Conservation (phyloP, 1,140 invertebrate genomes). For the Pseudobourletiella spinata region DNA sequence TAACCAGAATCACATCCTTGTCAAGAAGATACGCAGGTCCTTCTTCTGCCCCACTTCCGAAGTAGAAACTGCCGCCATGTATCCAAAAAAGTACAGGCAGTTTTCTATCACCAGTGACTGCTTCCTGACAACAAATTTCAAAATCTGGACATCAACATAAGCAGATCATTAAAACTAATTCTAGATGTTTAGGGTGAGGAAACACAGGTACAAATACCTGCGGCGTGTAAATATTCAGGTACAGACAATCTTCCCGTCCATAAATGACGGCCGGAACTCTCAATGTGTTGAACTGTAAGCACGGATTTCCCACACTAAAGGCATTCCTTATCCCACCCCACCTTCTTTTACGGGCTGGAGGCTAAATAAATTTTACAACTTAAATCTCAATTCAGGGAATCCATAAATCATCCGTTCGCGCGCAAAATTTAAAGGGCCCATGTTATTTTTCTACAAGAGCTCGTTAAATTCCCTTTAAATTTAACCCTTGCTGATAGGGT, state of each 20-base stretch:
- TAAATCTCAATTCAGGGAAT: background rate
- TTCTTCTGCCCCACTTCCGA: conserved; percentile 29
- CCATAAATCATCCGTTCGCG: background rate
- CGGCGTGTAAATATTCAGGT: conserved; percentile 15
- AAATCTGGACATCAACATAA: background rate
- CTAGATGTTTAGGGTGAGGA: background rate
- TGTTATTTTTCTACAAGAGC: too few species aligned
- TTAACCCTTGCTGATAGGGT: background rate
- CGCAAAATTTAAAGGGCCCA: background rate
- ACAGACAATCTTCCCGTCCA: conserved; percentile 26
- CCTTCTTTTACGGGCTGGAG: conserved; percentile 11
- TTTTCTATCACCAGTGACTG: background rate
- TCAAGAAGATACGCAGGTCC: conserved; percentile 36
- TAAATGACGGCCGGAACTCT: too few species aligned
- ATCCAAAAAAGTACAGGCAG: conserved; percentile 48
- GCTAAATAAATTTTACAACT: background rate
- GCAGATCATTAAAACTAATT: background rate
- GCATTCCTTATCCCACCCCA: conserved; percentile 20
- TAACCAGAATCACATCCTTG: conserved; percentile 32
- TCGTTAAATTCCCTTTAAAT: background rate
- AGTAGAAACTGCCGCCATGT: conserved; percentile 41
- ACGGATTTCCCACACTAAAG: conserved; percentile 19
- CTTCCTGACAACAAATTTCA: background rate
- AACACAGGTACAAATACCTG: background rate
- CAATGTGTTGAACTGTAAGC: conserved; percentile 2